These are phyloP conservation scores for Chlorops oryzae DNA, from an alignment of 1,140 invertebrate genomes.

Conservation along the genomic window DNA sequence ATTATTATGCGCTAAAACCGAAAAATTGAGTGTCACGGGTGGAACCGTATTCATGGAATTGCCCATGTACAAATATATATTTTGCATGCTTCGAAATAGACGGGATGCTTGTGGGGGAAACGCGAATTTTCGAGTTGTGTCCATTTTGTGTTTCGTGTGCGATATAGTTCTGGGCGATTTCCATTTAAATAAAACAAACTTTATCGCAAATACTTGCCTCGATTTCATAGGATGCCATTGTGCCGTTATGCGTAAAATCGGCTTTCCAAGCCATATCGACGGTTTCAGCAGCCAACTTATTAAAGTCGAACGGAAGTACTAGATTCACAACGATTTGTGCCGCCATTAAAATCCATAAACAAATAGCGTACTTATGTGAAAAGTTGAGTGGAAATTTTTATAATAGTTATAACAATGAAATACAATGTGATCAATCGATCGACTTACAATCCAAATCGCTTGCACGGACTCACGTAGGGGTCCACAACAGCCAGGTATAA, in stretches of 20 bases:
- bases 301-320: slow-evolving; percentile 32
- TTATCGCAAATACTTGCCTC: slow-evolving; percentile 21
- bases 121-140: too few relatives aligned
- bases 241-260: slow-evolving; percentile 18
- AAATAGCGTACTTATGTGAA: slow-evolving; percentile 25
- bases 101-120: too few relatives aligned
- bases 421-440: neutral
- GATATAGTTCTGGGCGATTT: too few relatives aligned
- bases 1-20: too few relatives aligned
- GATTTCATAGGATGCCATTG: slow-evolving; percentile 37
- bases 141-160: too few relatives aligned
- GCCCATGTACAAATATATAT: too few relatives aligned
- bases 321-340: slow-evolving; percentile 43
- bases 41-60: too few relatives aligned
- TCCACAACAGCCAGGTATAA: slow-evolving; percentile 34
- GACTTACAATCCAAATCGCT: slow-evolving; percentile 38
- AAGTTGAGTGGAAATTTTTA: neutral
- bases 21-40: too few relatives aligned
- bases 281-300: slow-evolving; percentile 33
- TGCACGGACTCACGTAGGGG: slow-evolving; percentile 28
- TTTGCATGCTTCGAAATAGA: too few relatives aligned
- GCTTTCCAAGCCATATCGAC: slow-evolving; percentile 32
- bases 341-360: slow-evolving; percentile 29
- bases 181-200: too few relatives aligned
- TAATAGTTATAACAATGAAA: neutral